Conservation (phyloP, 2,113 vertebrate genomes). For the Hiodon tergisus region DNA sequence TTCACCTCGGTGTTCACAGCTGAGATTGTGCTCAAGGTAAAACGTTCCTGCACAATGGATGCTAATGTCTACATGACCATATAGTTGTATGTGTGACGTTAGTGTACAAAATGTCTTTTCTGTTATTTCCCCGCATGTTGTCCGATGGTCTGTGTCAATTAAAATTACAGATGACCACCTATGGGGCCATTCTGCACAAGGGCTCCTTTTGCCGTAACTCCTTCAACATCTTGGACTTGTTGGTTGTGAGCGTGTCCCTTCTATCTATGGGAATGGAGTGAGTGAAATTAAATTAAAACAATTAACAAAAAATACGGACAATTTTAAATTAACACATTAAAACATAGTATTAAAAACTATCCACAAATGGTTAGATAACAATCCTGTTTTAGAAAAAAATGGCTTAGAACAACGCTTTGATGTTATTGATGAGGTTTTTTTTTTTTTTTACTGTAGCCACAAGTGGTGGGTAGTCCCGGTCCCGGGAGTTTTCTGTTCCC, state of each 20-base stretch:
- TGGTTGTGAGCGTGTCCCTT: slow-evolving; percentile 87
- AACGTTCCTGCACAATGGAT: background rate
- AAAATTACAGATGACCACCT: slow-evolving; percentile 80
- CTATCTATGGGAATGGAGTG: slow-evolving; percentile 86
- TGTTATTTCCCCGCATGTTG: background rate
- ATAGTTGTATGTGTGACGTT: background rate
- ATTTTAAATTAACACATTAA: no score
- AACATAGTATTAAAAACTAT: no score
- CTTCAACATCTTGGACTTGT: slow-evolving; percentile 87
- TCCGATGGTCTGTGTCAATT: background rate
- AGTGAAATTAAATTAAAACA: slow-evolving; percentile 41
- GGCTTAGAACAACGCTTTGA: background rate
- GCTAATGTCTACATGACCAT: background rate
- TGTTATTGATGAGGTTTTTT: no score
- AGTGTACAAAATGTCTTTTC: background rate
- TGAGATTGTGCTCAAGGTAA: slow-evolving; percentile 87
- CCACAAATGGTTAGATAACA: background rate
- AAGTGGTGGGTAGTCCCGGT: no score
- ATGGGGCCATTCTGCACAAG: slow-evolving; percentile 84
- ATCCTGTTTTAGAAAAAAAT: background rate
- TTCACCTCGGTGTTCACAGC: slow-evolving; percentile 90
- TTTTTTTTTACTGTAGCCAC: no score
- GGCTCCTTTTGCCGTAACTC: slow-evolving; percentile 94
- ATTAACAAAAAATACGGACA: background rate
- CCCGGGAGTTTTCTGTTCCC: no score